Evolutionary conservation across 2,888 invertebrate species (phyloP), one percentile per base, ranked within the genome.

Genomic region (Calameuta pallipes): DNA sequence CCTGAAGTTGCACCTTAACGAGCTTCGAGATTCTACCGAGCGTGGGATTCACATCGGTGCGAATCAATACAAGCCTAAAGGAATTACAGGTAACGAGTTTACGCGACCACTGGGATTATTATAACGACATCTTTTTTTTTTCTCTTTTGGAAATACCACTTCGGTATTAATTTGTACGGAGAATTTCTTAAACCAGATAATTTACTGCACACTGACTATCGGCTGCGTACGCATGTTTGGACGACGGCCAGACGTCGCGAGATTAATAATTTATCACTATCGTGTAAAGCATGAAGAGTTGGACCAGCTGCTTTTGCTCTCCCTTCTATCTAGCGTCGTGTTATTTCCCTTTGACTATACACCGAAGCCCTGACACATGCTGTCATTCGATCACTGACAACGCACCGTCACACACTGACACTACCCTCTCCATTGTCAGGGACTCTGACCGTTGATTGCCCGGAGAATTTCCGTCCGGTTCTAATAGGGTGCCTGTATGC

Each of bases 191-290:
- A 9, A 15, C 56, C 23, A 23, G 23, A 56, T 6, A 23, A 56
- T 56, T 56, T 23, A 9, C 23, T 9, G 56, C 56, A 9, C 56
- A 9, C 23, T 9, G 9, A 56, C 23, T 9, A 23, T 23, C 56
- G 23, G 56, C 56, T 56, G 1, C 15, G 15, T 15, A 56, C 15
- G 56, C 9, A 23, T 9, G 56, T 56, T 84, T 89, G 89, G 88
- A 85, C 79, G 80, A n/a, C 78, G 79, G 87, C 88, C 88, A 88
- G 85, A 85, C 85, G 83, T 85, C 83, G 84, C 86, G 82, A 82
- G 87, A 88, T 88, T 87, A 89, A 89, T 89, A 85, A 89, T 87
- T 89, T 86, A 89, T 89, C 87, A 83, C 83, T 80, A 83, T 86
- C 86, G 85, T 81, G 84, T 84, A 85, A 68, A 77, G 31, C 84